Evolutionary conservation across 2,113 vertebrate species (phyloP).

Genomic region (Toxotes chatareus): DNA sequence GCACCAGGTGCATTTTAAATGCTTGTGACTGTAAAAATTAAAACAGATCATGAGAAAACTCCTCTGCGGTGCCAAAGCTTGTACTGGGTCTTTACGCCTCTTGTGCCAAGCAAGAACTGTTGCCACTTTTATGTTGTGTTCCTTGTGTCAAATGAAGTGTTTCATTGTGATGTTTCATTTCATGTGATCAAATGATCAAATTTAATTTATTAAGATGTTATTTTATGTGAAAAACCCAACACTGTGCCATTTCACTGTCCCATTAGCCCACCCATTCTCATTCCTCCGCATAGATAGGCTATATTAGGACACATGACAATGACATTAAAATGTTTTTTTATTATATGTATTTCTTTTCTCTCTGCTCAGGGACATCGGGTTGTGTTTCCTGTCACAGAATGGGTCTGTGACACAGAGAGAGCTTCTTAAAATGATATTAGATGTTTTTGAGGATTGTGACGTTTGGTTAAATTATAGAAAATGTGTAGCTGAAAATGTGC

Average conservation of each 20-base stretch:
- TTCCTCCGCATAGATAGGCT: slow-evolving; percentile 25
- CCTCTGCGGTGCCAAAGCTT: slow-evolving; percentile 72
- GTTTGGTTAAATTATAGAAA: slow-evolving; percentile 67
- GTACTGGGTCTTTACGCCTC: slow-evolving; percentile 57
- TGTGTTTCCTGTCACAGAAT: slow-evolving; percentile 63
- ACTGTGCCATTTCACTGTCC: slow-evolving; percentile 53
- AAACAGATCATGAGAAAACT: slow-evolving; percentile 6
- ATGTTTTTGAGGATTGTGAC: slow-evolving; percentile 48
- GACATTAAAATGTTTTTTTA: slow-evolving; percentile 11
- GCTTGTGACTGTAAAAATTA: slow-evolving; percentile 32
- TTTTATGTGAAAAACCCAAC: slow-evolving; percentile 64
- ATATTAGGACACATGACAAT: slow-evolving; percentile 27
- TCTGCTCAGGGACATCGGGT: slow-evolving; percentile 72
- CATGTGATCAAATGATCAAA: slow-evolving; percentile 45
- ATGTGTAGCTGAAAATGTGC: slow-evolving; percentile 59
- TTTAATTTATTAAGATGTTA: slow-evolving; percentile 78
- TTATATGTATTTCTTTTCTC: slow-evolving; percentile 25
- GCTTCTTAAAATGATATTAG: slow-evolving; percentile 32
- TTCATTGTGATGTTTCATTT: slow-evolving; percentile 27
- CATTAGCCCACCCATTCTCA: slow-evolving; percentile 9
- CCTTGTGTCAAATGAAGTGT: slow-evolving; percentile 57
- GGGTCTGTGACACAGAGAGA: slow-evolving; percentile 70
- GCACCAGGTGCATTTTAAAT: slow-evolving; percentile 30
- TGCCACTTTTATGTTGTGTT: slow-evolving; percentile 42
- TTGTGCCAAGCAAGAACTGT: slow-evolving; percentile 69